Base-by-base conservation (phyloP, 2,797 vertebrate species). In the Bucorvus abyssinicus region DNA sequence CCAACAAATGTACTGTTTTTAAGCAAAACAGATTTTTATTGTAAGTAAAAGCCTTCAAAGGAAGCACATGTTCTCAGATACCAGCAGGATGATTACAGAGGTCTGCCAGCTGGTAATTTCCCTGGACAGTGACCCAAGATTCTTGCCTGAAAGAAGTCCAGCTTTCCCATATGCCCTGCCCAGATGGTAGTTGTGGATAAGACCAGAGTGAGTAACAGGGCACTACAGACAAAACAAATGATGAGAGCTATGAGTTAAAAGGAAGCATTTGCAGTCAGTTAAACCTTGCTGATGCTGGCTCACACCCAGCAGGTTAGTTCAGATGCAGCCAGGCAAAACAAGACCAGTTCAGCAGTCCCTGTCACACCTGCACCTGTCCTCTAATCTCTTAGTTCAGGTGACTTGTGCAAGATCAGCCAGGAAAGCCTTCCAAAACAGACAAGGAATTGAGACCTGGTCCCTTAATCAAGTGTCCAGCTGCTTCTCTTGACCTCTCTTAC, bases 161-260 rank as follows among this genome's bases (percentile, higher is more conserved):
- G 6, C 30, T 67, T 88, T 94, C 45, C 91, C 93, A 90, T 92
- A 85, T 84, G 89, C 61, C 79, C 82, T 86, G 52, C 44, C 55
- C 95, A 96, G 91, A 95, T 82, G 94, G 94, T 17, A 69, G n/a
- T 0, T 75, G 42, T 69, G 86, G 64, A 78, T 88, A 81, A 86
- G 79, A 89, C 57, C 61, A 88, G 79, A 27, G 42, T 81, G 88
- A 32, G 38, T 84, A 61, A 60, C 5, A 49, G 61, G 30, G 12
- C 42, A 59, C 47, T 57, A 42, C 6, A 94, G 69, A 71, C 38
- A 68, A 89, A 88, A 49, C 32, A 70, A 70, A 64, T 7, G 11
- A 32, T n/a, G 53, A 29, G 47, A 68, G 19, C 6, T 38, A 6
- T 8, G 34, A 77, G 59, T 70, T 71, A 74, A 52, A 79, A 76